Evolutionary conservation across 2,113 vertebrate species (phyloP), one percentile per base, ranked within the genome.

Genomic region (Prunella himalayana): DNA sequence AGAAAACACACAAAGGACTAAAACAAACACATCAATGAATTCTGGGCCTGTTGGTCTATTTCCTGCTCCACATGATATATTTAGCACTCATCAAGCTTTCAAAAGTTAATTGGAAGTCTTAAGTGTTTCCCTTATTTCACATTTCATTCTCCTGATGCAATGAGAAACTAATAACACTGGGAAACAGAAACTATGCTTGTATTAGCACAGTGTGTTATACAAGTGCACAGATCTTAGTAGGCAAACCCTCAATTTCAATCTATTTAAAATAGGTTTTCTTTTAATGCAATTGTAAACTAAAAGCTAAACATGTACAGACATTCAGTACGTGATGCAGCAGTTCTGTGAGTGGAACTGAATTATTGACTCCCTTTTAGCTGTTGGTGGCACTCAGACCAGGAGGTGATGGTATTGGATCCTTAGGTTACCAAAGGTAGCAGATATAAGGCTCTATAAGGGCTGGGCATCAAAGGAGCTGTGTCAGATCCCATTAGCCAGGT

Each of bases 11-110:
- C 80, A 92, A 89, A 93, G n/a, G 42, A 63, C 68, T 92, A 84
- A 95, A 95, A 63, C 44, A 95, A 88, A 70, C 82, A 88, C 27
- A 54, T 78, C 47, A 79, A 56, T 89, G 82, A 94, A 70, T 50
- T 10, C 0, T 66, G 35, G 72, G 78, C 49, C 54, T 87, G 49
- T 82, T 84, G 64, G 51, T 95, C 49, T 92, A 77, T 94, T 94
- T 96, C 92, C 91, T 96, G 91, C n/a, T 85, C 56, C 57, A 59
- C 53, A 35, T 49, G 76, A 80, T 88, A 82, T 86, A 91, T 95
- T 96, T 94, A 96, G 77, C 69, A 61, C 53, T 95, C 92, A 88
- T 94, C 44, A 84, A 88, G 86, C 82, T 92, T 94, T 93, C 49
- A 78, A 30, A 96, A 95, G 72, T 92, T 94, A 90, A 94, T 88